A percentile compares a stretch with the other conserved stretches of the same genome.
These are phyloP conservation scores for Enteromius treurensis DNA, from an alignment of 2,797 vertebrate genomes.

Conservation along the genomic window DNA sequence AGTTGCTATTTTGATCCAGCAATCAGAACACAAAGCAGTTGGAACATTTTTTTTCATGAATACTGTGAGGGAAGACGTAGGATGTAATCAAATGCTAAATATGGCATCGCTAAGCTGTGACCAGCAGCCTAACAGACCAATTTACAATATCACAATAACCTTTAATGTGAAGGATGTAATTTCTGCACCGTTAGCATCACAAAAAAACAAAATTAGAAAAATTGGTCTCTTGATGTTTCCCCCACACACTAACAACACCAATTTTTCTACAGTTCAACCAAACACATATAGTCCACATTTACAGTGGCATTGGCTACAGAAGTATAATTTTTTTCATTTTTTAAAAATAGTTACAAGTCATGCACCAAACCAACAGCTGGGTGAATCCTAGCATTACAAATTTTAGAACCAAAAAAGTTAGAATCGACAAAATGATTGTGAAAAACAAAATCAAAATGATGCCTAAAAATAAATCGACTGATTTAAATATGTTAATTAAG, in stretches of 20 bases:
- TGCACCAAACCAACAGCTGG: not conserved
- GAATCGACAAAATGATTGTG: not conserved
- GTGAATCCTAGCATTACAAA: not conserved
- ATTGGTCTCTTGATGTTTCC: not conserved
- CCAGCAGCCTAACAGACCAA: not conserved
- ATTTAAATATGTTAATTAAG: not conserved
- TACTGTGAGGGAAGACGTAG: not conserved
- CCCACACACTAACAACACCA: not conserved
- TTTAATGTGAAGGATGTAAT: not conserved
- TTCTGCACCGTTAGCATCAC: constrained; percentile 8
- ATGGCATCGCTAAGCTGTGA: constrained; percentile 12
- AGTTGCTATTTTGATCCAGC: constrained; percentile 32
- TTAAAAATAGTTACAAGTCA: not conserved
- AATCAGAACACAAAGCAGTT: constrained; percentile 15
- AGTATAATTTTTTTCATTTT: not conserved
- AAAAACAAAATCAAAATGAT: not conserved
- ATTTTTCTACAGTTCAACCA: not conserved
- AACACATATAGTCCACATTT: not conserved
- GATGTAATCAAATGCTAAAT: constrained; percentile 15
- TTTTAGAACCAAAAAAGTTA: not conserved
- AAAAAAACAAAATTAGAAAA: constrained; percentile 2
- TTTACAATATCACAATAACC: constrained; percentile 24
- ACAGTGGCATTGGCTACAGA: not conserved
- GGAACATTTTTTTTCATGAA: constrained; percentile 13
- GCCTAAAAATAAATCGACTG: not conserved